Base-by-base conservation (phyloP, 2,888 invertebrate genomes). In the Diachrysia chrysitis region DNA sequence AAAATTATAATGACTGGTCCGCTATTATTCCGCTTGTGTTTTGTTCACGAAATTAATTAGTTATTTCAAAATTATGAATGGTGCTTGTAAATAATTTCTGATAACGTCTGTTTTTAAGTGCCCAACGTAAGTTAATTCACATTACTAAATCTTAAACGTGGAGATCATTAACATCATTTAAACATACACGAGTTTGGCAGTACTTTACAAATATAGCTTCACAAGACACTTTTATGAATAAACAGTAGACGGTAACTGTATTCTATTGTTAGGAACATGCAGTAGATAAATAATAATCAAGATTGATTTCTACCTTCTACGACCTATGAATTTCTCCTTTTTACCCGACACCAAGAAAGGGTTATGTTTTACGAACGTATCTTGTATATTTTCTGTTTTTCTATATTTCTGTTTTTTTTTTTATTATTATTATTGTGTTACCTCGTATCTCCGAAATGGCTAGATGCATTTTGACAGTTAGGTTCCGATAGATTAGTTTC, bases 11-110 rank as follows among this genome's bases (percentile, higher is more conserved):
- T 90, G 89, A 88, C 83, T 81, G 83, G 74, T 77, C 75, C 65
- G 68, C 79, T 70, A 77, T 87, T 87, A 85, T 88, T 88, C 78
- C 77, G 82, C 86, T 85, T 81, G 76, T 85, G 85, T 90, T 90
- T 90, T 90, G 89, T 89, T 73, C 75, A 77, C 58, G 56, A 83
- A 81, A 70, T 78, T 78, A 78, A 80, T 83, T 74, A 63, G 60
- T 83, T 79, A 69, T 60, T 71, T 76, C 70, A 72, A 74, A 73
- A 76, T 78, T 76, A 75, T 83, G 80, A 78, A 76, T 73, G 68
- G 64, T 42, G 76, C 57, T 73, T 75, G 76, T 74, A 73, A 60
- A 78, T 79, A 54, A 65, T 74, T 56, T 63, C 58, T 64, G 71
- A 81, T 79, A 73, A 63, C 37, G 62, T 55, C 65, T 42, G 59